Conservation (phyloP, 2,888 invertebrate species). For the Tipula confusa region DNA sequence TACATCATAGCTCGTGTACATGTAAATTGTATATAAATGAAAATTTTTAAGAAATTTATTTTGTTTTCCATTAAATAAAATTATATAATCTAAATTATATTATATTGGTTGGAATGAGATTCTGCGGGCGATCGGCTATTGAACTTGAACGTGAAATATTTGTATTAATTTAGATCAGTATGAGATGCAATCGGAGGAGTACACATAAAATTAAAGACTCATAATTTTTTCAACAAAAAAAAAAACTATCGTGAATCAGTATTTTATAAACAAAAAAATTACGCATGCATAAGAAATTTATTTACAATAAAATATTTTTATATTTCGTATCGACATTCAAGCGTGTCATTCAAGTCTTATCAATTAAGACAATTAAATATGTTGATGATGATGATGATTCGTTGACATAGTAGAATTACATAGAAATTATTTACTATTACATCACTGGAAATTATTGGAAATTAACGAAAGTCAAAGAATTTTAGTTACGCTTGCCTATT, state of each 20-base stretch:
- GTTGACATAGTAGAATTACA: background rate
- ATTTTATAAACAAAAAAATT: background rate
- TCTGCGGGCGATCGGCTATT: background rate
- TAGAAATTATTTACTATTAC: background rate
- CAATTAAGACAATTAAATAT: slow-evolving; percentile 20
- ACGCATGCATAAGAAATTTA: background rate
- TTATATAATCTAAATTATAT: background rate
- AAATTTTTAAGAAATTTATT: background rate
- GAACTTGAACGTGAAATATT: background rate
- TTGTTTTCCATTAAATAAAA: background rate
- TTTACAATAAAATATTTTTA: background rate
- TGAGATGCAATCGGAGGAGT: no score
- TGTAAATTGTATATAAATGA: background rate
- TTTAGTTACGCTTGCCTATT: background rate
- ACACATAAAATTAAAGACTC: background rate
- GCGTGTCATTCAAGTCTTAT: background rate
- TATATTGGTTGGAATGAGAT: background rate
- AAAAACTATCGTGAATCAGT: background rate
- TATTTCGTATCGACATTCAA: background rate
- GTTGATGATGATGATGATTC: background rate
- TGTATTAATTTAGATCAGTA: no score
- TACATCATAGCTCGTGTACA: background rate
- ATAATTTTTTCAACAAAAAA: background rate
- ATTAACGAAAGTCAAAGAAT: no score
- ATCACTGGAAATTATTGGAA: background rate